Evolutionary conservation across 92 coral and sea anemone genomes (phyloP).

Genomic region (Muricea muricata): DNA sequence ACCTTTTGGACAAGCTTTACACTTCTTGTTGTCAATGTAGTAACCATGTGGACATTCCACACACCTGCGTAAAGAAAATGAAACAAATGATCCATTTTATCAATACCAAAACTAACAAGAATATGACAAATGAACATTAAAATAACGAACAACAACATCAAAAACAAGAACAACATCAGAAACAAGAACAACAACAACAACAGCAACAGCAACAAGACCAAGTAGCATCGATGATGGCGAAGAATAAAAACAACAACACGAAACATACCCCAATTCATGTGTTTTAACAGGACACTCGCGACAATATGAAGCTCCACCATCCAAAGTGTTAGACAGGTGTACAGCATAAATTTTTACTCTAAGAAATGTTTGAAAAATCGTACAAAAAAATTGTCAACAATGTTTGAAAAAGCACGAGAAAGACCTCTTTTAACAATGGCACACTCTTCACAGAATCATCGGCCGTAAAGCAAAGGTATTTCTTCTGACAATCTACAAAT

Average conservation of each 20-base stretch:
- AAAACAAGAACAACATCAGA: not conserved
- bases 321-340: conserved; percentile 80
- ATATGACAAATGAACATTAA: not conserved
- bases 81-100: not conserved
- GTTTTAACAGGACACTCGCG: conserved; percentile 84
- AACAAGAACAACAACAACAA: not conserved
- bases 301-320: conserved; percentile 89
- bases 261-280: conserved; percentile 62
- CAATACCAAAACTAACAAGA: not conserved
- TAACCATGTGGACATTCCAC: conserved; percentile 85
- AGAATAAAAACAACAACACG: not conserved
- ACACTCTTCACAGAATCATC: too few relatives aligned
- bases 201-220: not conserved
- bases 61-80: conserved; percentile 63
- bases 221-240: not conserved
- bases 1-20: conserved; percentile 81
- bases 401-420: too few relatives aligned
- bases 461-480: too few relatives aligned
- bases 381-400: too few relatives aligned
- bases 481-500: too few relatives aligned
- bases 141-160: not conserved
- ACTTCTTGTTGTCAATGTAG: conserved; percentile 74
- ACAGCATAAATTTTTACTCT: conserved; percentile 88
- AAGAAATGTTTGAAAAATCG: too few relatives aligned
- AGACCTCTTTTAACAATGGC: too few relatives aligned